These are phyloP conservation scores for Caradrina clavipalpis DNA, from an alignment of 2,888 invertebrate species.

Conservation along the genomic window DNA sequence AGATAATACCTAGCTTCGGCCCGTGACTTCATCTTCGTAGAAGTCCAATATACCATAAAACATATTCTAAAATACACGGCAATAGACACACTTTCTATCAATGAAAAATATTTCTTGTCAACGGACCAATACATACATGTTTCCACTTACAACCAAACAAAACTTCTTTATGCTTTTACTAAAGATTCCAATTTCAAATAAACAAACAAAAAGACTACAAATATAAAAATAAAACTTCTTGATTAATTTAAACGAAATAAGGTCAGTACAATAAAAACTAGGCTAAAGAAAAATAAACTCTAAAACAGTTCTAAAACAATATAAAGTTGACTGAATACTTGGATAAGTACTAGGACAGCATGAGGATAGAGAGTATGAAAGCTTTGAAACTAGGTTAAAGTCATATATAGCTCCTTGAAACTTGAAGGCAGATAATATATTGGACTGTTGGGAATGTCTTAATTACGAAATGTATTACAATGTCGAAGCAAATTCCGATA, in stretches of 20 bases:
- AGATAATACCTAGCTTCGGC: no score
- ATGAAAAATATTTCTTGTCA: no score
- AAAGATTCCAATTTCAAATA: slow-evolving; percentile 6
- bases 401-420: slow-evolving; percentile 12
- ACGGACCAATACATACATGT: no score
- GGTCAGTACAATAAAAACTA: slow-evolving; percentile 12
- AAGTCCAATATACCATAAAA: no score
- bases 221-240: neutral
- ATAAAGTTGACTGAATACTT: slow-evolving; percentile 11
- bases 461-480: slow-evolving; percentile 38
- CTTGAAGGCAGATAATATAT: slow-evolving; percentile 39
- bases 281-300: slow-evolving; percentile 24
- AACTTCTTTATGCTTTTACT: no score
- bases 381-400: slow-evolving; percentile 27
- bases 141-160: no score
- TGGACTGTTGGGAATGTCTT: slow-evolving; percentile 32
- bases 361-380: slow-evolving; percentile 27
- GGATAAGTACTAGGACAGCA: slow-evolving; percentile 4
- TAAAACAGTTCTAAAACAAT: slow-evolving; percentile 19
- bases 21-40: no score
- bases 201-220: neutral
- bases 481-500: slow-evolving; percentile 40
- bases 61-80: no score
- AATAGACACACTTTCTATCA: no score
- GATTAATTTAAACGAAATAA: slow-evolving; percentile 4